Evolutionary conservation across 2,797 vertebrate species (phyloP).

Genomic region (Coregonus ussuriensis): DNA sequence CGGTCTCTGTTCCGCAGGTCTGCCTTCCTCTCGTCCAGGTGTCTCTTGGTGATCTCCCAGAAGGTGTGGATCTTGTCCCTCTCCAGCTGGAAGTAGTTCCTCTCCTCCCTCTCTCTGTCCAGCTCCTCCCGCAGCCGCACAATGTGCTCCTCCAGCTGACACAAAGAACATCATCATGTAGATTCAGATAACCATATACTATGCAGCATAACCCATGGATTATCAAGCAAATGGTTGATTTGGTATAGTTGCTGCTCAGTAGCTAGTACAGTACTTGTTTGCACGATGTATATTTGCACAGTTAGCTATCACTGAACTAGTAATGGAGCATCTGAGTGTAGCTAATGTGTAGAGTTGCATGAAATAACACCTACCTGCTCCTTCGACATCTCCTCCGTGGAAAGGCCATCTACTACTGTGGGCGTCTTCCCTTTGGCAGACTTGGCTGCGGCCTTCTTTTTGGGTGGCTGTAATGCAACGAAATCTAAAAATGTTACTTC

Average conservation of each 20-base stretch:
- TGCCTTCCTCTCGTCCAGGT: conserved; percentile 81
- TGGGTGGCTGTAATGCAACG: conserved; percentile 72
- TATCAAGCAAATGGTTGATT: neutral
- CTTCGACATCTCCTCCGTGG: conserved; percentile 77
- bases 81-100: conserved; percentile 91
- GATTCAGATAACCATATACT: neutral
- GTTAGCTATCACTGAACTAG: neutral
- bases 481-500: neutral
- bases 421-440: conserved; percentile 57
- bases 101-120: conserved; percentile 86
- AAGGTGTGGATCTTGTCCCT: conserved; percentile 82
- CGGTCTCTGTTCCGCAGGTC: conserved; percentile 82
- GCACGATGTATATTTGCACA: neutral
- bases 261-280: neutral
- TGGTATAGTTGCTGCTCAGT: neutral
- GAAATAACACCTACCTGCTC: conserved; percentile 76
- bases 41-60: conserved; percentile 79
- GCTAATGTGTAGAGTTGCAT: neutral
- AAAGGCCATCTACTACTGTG: conserved; percentile 62
- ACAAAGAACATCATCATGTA: conserved; percentile 6
- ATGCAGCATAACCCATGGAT: neutral
- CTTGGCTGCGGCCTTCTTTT: conserved; percentile 70
- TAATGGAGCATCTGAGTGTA: neutral
- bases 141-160: conserved; percentile 83
- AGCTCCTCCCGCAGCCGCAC: conserved; percentile 80